phyloP scores from a whole-genome alignment of 1,140 invertebrate species.

The Drosophila elegans region DNA sequence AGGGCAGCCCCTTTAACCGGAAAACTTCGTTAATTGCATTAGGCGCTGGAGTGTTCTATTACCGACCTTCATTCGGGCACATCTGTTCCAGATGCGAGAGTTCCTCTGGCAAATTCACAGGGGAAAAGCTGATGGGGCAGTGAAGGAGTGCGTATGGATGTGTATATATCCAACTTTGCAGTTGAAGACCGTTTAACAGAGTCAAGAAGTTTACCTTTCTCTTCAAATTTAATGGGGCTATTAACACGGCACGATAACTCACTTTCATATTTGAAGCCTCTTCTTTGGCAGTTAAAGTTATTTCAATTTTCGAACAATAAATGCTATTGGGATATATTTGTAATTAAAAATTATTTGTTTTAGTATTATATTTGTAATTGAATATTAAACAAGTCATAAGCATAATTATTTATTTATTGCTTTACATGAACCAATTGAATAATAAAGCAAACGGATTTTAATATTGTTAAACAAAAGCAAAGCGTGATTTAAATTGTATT shows the following conservation, averaged over 20 bases:
- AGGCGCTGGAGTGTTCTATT: slow-evolving; percentile 47
- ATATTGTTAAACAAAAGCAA: not conserved
- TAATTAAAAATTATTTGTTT: too few relatives aligned
- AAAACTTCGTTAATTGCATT: slow-evolving; percentile 61
- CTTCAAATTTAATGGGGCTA: not conserved
- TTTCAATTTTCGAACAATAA: too few relatives aligned
- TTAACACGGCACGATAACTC: slow-evolving; percentile 8
- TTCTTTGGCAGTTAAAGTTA: not conserved
- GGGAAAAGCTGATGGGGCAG: slow-evolving; percentile 1
- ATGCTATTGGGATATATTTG: not conserved
- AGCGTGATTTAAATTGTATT: not conserved
- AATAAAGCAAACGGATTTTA: not conserved
- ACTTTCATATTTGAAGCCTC: not conserved
- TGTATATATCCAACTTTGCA: slow-evolving; percentile 11
- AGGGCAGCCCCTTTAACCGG: slow-evolving; percentile 29
- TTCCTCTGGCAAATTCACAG: slow-evolving; percentile 1
- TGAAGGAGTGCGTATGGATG: slow-evolving; percentile 6
- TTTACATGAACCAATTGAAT: not conserved
- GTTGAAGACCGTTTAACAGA: slow-evolving; percentile 24
- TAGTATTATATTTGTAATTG: too few relatives aligned
- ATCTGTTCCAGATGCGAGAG: slow-evolving; percentile 37
- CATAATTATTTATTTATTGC: not conserved
- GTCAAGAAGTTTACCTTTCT: slow-evolving; percentile 14
- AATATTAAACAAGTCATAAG: too few relatives aligned
- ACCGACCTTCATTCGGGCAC: slow-evolving; percentile 32